Conservation (phyloP, 2,797 vertebrate species). For the Melanotaenia nigrans region DNA sequence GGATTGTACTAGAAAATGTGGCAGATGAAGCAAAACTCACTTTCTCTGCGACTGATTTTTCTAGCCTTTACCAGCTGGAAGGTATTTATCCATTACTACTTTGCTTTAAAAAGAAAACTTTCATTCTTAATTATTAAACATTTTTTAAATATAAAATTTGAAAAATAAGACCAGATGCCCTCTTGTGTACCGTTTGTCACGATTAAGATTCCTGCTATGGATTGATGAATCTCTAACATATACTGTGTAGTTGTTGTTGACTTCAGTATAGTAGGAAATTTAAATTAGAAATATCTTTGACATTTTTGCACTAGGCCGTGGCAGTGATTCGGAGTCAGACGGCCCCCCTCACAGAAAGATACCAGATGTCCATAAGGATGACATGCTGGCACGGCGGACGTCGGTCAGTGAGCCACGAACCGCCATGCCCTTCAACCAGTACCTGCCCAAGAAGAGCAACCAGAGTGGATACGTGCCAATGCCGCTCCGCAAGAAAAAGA, state of each 20-base stretch:
- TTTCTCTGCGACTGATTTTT: too few relatives aligned
- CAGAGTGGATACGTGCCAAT: conserved; percentile 91
- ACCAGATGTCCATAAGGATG: conserved; percentile 95
- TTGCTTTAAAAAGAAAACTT: neutral
- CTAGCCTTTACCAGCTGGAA: neutral
- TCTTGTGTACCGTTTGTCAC: neutral
- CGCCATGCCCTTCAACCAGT: conserved; percentile 97
- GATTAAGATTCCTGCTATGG: neutral
- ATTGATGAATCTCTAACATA: neutral
- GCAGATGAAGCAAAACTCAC: neutral
- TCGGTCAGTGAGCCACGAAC: conserved; percentile 91
- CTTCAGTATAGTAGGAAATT: neutral
- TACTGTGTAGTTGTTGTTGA: neutral
- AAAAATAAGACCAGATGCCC: too few relatives aligned
- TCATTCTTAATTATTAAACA: neutral
- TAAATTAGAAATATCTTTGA: neutral
- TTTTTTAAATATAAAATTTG: neutral
- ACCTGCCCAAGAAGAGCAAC: conserved; percentile 97
- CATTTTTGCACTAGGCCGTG: conserved; percentile 83
- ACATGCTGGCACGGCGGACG: conserved; percentile 93
- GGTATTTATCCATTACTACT: neutral
- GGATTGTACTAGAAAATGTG: neutral
- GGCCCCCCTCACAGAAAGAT: conserved; percentile 89
- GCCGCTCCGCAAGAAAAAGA: conserved; percentile 87
- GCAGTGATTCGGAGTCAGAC: conserved; percentile 96